Evolutionary conservation across 2,797 vertebrate species (phyloP).

Genomic region (Molothrus ater): DNA sequence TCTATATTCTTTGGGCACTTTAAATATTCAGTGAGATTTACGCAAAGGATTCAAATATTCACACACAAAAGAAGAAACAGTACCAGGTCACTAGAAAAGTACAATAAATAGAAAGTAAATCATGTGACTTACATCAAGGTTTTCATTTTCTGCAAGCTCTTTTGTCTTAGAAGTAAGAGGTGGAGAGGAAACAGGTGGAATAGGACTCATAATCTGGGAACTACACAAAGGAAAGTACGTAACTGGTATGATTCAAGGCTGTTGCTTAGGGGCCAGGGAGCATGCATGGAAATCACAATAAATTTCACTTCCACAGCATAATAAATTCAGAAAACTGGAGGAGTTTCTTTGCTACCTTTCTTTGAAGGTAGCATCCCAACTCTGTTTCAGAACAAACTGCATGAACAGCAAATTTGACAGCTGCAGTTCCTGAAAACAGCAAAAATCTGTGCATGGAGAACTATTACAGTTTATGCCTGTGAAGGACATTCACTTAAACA

Average conservation of each 20-base stretch:
- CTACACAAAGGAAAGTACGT: constrained; percentile 66
- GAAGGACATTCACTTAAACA: background rate
- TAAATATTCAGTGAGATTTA: background rate
- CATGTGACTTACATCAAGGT: constrained; percentile 82
- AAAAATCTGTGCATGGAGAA: background rate
- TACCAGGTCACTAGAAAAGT: background rate
- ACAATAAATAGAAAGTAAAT: background rate
- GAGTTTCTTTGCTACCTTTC: background rate
- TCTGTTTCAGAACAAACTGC: background rate
- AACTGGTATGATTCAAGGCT: background rate
- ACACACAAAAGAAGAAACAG: background rate
- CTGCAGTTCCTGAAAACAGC: background rate
- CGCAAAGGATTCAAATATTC: background rate
- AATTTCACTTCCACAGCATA: background rate
- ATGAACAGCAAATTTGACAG: background rate
- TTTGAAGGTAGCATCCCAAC: background rate
- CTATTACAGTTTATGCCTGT: background rate
- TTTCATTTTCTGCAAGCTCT: constrained; percentile 89
- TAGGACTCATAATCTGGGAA: constrained; percentile 86
- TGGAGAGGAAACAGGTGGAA: constrained; percentile 75
- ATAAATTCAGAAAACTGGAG: background rate
- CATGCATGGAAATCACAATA: background rate
- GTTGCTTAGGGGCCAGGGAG: background rate
- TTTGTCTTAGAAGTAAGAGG: constrained; percentile 84
- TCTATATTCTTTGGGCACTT: background rate